Evolutionary conservation across 1,140 invertebrate species (phyloP).

Genomic region (Drosophila carrolli): DNA sequence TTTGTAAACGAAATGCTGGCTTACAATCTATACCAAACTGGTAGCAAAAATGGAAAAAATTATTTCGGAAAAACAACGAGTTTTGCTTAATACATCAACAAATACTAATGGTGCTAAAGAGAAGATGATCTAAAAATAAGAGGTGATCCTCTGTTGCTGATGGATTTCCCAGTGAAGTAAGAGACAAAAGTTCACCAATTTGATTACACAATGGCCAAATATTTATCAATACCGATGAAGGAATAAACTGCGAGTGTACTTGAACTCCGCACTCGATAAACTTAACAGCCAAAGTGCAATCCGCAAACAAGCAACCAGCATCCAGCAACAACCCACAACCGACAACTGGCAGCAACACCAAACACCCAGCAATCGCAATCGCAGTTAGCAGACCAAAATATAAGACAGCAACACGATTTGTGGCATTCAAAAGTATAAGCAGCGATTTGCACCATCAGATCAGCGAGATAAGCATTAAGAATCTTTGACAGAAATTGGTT

Average conservation of each 20-base stretch:
- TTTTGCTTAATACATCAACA: no score
- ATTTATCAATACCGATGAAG: constrained; percentile 26
- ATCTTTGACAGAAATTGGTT: constrained; percentile 51
- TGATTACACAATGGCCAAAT: constrained; percentile 56
- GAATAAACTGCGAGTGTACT: constrained; percentile 53
- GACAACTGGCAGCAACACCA: constrained; percentile 9
- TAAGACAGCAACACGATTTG: constrained; percentile 52
- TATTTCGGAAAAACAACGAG: no score
- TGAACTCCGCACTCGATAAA: constrained; percentile 59
- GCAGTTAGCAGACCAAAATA: constrained; percentile 29
- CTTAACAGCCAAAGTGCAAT: constrained; percentile 48
- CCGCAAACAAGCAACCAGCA: constrained; percentile 33
- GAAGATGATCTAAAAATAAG: no score
- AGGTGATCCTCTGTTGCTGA: neutral
- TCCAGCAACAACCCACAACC: constrained; percentile 6
- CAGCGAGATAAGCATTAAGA: constrained; percentile 56
- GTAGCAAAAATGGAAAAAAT: no score
- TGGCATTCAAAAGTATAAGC: constrained; percentile 65
- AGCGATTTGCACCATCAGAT: constrained; percentile 51
- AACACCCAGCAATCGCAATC: constrained; percentile 23
- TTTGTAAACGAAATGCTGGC: no score
- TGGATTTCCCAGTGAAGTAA: neutral
- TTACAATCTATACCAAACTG: no score
- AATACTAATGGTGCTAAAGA: no score
- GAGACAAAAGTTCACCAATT: neutral